phyloP scores from a whole-genome alignment of 1,140 invertebrate genomes.

The Plutomurus gul region DNA sequence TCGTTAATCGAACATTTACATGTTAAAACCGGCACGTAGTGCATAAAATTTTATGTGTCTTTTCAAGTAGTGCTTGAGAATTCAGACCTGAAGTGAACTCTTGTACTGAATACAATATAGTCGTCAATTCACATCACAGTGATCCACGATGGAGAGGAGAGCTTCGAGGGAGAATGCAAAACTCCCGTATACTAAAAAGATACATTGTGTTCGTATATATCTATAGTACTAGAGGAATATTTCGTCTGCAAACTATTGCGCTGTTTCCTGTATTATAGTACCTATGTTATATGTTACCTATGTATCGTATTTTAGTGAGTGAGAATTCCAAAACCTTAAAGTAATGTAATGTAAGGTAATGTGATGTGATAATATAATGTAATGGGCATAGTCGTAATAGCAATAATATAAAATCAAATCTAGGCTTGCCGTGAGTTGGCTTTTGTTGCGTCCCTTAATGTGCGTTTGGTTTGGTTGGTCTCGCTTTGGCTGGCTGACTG shows the following conservation, averaged over 20 bases:
- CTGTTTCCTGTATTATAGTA: too few relatives aligned
- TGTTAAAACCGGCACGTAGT: conserved; percentile 28
- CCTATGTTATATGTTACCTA: too few relatives aligned
- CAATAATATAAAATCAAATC: conserved; percentile 15
- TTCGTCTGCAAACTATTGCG: too few relatives aligned
- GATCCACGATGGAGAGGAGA: too few relatives aligned
- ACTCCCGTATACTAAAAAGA: too few relatives aligned
- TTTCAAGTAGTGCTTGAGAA: conserved; percentile 19
- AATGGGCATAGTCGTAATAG: not conserved
- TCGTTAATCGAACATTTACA: conserved; percentile 30
- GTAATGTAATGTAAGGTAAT: not conserved
- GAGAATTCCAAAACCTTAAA: not conserved
- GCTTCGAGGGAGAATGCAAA: too few relatives aligned
- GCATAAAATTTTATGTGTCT: conserved; percentile 30
- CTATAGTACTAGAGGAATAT: too few relatives aligned
- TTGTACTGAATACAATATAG: not conserved
- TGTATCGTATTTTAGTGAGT: too few relatives aligned
- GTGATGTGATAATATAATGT: not conserved
- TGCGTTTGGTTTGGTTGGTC: not conserved
- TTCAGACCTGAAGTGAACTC: conserved; percentile 14
- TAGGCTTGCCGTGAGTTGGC: not conserved
- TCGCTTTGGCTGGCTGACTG: not conserved
- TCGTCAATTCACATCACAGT: too few relatives aligned
- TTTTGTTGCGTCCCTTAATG: not conserved
- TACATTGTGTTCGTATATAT: too few relatives aligned